Conservation (phyloP, 2,797 vertebrate species). For the Danio aesculapii region DNA sequence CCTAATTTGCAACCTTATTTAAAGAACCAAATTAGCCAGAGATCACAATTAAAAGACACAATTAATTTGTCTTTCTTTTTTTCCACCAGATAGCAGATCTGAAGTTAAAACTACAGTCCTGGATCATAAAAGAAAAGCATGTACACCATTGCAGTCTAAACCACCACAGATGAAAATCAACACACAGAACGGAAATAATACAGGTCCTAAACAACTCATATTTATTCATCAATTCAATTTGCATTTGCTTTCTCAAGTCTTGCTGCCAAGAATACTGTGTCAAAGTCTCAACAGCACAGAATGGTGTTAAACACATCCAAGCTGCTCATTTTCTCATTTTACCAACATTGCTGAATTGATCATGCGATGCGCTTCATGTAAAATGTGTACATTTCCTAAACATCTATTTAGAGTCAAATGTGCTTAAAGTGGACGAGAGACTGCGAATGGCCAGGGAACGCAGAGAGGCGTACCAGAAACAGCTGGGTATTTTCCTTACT, state of each 20-base stretch:
- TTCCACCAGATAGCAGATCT: conserved; percentile 11
- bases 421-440: conserved; percentile 87
- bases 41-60: not conserved
- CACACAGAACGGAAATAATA: conserved; percentile 28
- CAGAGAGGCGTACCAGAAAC: conserved; percentile 86
- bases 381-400: not conserved
- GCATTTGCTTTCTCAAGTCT: not conserved
- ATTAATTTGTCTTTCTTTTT: not conserved
- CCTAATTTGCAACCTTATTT: no score
- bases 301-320: not conserved
- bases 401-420: conserved; percentile 65
- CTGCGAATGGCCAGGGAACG: conserved; percentile 89
- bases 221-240: not conserved
- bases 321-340: not conserved
- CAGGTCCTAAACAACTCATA: conserved; percentile 43
- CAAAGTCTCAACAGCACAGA: not conserved
- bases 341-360: not conserved
- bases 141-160: conserved; percentile 17
- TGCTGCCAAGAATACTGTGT: not conserved
- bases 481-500: conserved; percentile 80
- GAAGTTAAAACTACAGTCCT: conserved; percentile 19
- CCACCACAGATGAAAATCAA: conserved; percentile 37
- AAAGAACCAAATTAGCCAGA: no score
- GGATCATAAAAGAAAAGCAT: conserved; percentile 42
- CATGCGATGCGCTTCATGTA: not conserved